Base-by-base conservation (phyloP, 2,888 invertebrate genomes). In the Pimpla rufipes region DNA sequence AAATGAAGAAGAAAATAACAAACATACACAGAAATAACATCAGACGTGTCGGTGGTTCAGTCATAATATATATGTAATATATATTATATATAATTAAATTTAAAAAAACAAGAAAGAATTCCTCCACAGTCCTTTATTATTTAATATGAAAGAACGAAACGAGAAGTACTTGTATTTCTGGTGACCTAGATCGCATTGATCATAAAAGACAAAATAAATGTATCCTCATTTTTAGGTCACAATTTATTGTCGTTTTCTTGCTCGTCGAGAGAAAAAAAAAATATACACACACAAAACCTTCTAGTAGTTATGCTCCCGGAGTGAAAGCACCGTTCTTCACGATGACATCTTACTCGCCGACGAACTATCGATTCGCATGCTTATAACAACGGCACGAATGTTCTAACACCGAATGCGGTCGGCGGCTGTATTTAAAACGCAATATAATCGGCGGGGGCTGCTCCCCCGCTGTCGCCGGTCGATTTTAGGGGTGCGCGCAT, bases 221-320 rank as follows among this genome's bases (percentile, higher is more conserved):
- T 95, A 95, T 95, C 95, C 95, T 95, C 95, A 95, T 95, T 95
- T 95, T 95, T 95, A 95, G 95, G 95, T 95, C 95, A 95, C 95
- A 94, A 95, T 95, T 62, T 90, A 89, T 89, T 88, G 90, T 92
- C 90, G 89, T 91, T 92, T 90, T 89, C 90, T 90, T 90, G 55
- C 18, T 35, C 62, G 66, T 62, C 75, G 64, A 21, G 16, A 55
- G 70, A 70, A 62, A 47, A 47, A 47, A 47, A 47, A 13, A 47
- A 47, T n/a, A n/a, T 3, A 47, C n/a, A 47, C 11, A 47, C 13
- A 47, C 11, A n/a, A n/a, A n/a, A 62, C 70, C 75, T 78, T 75
- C 64, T 66, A 37, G 83, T 83, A 83, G 79, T 64, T 62, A 59
- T 29, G 52, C 45, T 55, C 18, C 45, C 55, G 11, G 62, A 42